Evolutionary conservation across 1,140 invertebrate genomes (phyloP).

Genomic region (Brachionus plicatilis): DNA sequence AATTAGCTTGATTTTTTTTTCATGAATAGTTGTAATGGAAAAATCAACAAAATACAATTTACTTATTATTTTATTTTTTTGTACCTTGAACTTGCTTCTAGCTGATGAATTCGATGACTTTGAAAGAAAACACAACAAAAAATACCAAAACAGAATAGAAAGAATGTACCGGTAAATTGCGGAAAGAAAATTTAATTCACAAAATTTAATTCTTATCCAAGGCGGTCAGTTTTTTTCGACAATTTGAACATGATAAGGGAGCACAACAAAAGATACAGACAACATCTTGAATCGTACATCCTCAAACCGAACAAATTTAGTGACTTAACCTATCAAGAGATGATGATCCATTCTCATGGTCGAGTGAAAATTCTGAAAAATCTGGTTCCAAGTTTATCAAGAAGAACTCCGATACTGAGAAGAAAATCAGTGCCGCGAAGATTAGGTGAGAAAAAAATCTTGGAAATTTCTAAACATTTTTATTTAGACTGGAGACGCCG

Average conservation of each 20-base stretch:
- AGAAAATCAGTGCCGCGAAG: background rate
- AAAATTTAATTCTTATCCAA: background rate
- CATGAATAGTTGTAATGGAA: background rate
- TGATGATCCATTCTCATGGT: background rate
- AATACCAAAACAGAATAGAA: background rate
- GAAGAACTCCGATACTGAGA: background rate
- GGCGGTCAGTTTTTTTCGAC: background rate
- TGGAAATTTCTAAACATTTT: background rate
- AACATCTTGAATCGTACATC: background rate
- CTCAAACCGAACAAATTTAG: background rate
- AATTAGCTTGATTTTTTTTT: too few relatives aligned
- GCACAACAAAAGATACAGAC: background rate
- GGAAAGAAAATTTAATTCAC: too few relatives aligned
- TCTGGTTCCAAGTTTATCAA: background rate
- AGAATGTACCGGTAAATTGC: background rate
- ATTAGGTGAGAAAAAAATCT: background rate
- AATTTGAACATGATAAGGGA: background rate
- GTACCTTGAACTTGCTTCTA: background rate
- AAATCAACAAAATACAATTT: background rate
- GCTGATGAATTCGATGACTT: background rate
- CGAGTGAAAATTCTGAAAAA: background rate
- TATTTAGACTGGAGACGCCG: slow-evolving; percentile 30
- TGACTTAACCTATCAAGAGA: slow-evolving; percentile 27
- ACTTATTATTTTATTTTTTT: background rate
- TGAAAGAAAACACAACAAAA: background rate